Conservation (phyloP, 2,113 vertebrate genomes). For the Siniperca chuatsi region DNA sequence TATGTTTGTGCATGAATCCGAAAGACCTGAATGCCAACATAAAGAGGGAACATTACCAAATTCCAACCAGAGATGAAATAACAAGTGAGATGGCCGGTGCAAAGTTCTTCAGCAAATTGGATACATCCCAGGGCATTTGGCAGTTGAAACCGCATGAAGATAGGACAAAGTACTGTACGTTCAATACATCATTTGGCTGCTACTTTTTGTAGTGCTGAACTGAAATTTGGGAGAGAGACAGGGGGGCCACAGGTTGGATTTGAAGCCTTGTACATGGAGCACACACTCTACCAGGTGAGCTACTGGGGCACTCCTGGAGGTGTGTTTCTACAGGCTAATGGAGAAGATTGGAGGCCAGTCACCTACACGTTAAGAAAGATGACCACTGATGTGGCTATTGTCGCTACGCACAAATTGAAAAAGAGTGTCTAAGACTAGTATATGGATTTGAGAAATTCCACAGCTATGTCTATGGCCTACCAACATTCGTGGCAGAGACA, state of each 20-base stretch:
- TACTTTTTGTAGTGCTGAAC: background rate
- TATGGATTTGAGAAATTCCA: background rate
- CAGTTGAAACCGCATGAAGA: background rate
- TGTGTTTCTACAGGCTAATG: too few relatives aligned
- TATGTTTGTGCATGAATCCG: background rate
- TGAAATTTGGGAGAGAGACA: too few relatives aligned
- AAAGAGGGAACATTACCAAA: background rate
- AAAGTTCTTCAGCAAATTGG: background rate
- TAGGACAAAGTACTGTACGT: background rate
- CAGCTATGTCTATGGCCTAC: conserved; percentile 5
- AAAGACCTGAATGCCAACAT: background rate
- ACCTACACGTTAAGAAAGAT: background rate
- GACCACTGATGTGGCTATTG: background rate
- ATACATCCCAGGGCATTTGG: background rate
- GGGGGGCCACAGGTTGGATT: too few relatives aligned
- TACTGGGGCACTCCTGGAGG: too few relatives aligned
- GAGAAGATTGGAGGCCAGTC: background rate
- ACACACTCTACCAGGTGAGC: too few relatives aligned
- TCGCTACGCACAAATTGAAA: background rate
- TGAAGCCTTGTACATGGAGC: too few relatives aligned
- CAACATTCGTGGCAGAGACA: conserved; percentile 5
- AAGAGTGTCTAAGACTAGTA: background rate
- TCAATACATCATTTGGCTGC: background rate
- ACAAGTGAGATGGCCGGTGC: background rate
- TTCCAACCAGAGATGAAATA: background rate